phyloP scores from a whole-genome alignment of 2,888 invertebrate genomes.

The Actias luna region DNA sequence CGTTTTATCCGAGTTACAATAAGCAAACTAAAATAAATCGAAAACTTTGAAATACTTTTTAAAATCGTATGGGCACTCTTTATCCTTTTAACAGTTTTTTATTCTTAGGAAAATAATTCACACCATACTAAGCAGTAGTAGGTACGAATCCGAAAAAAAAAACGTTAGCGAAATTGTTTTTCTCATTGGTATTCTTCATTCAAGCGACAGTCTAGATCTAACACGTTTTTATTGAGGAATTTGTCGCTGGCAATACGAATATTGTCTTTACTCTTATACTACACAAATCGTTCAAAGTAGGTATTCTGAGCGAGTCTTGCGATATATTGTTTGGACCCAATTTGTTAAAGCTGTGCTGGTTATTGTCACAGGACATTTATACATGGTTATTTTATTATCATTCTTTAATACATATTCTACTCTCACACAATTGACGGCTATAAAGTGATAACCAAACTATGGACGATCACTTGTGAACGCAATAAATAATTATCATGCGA shows the following conservation, averaged over 20 bases:
- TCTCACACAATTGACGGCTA: background rate
- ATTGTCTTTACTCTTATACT: slow-evolving; percentile 26
- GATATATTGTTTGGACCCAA: slow-evolving; percentile 38
- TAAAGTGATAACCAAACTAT: too few relatives aligned
- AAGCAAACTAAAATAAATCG: too few relatives aligned
- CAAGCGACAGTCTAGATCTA: slow-evolving; percentile 36
- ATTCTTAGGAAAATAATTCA: background rate
- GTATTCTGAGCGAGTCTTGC: slow-evolving; percentile 31
- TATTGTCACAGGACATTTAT: background rate
- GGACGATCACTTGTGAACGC: too few relatives aligned
- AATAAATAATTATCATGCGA: too few relatives aligned
- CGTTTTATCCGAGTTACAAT: too few relatives aligned
- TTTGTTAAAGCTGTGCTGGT: background rate
- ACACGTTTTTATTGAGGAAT: slow-evolving; percentile 40
- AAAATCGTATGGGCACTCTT: too few relatives aligned
- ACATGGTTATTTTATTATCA: background rate
- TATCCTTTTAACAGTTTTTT: background rate
- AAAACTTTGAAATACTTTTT: too few relatives aligned
- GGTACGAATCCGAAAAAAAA: slow-evolving; percentile 11
- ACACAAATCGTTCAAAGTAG: slow-evolving; percentile 37
- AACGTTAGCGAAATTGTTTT: slow-evolving; percentile 26
- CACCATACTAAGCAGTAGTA: background rate
- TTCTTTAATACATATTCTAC: background rate
- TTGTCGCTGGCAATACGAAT: slow-evolving; percentile 34
- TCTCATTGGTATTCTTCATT: slow-evolving; percentile 31